A percentile compares a stretch with the other conserved stretches of the same genome.
Evolutionary conservation across 2,113 vertebrate species (phyloP).

Genomic region (Barbus barbus): DNA sequence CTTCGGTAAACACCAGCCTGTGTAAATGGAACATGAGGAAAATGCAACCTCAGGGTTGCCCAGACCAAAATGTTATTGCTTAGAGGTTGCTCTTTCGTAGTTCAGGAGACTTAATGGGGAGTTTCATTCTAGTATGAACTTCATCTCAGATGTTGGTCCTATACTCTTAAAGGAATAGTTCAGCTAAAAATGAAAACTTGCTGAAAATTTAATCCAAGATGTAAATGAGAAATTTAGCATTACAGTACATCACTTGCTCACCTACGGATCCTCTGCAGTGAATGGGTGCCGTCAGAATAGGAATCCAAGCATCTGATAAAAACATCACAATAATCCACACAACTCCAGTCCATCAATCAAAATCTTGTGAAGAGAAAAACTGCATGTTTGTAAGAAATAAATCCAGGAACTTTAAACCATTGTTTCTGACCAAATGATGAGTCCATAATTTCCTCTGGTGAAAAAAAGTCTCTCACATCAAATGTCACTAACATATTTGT

Average conservation of each 20-base stretch:
- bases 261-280: not conserved
- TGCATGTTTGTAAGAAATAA: no score
- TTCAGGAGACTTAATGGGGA: not conserved
- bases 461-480: no score
- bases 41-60: conserved; percentile 29
- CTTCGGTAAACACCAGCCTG: conserved; percentile 63
- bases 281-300: no score
- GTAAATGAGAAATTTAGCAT: not conserved
- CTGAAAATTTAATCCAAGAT: not conserved
- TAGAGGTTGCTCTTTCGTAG: not conserved
- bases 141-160: not conserved
- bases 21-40: conserved; percentile 40
- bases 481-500: no score
- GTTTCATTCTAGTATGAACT: not conserved
- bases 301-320: no score
- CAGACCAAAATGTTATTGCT: conserved; percentile 16
- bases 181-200: not conserved
- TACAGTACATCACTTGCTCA: not conserved
- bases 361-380: no score
- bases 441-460: no score
- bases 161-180: no score
- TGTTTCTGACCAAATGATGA: no score
- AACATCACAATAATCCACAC: no score
- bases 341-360: no score
- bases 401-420: no score